Percentiles rank a stretch among this genome's conserved stretches.
phyloP scores from a whole-genome alignment of 2,113 vertebrate genomes.

The Gobio gobio region DNA sequence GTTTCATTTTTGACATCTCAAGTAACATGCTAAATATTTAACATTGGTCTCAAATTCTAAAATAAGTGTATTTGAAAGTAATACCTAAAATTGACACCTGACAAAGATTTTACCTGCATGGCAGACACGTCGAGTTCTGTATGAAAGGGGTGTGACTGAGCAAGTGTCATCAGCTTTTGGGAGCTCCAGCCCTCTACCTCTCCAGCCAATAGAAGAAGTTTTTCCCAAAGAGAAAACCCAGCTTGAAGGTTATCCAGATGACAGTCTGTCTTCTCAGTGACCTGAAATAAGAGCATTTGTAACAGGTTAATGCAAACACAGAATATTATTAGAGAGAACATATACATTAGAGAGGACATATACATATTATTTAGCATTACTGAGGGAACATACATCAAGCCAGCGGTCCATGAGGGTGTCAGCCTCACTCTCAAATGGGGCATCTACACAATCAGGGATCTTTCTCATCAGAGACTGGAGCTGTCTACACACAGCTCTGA shows the following conservation, averaged over 20 bases:
- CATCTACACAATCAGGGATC: slow-evolving; percentile 79
- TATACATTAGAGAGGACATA: neutral
- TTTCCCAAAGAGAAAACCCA: slow-evolving; percentile 86
- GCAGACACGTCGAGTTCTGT: slow-evolving; percentile 73
- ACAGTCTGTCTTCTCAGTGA: slow-evolving; percentile 87
- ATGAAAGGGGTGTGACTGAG: slow-evolving; percentile 67
- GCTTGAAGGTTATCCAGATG: slow-evolving; percentile 81
- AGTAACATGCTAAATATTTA: neutral
- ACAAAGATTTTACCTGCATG: slow-evolving; percentile 77
- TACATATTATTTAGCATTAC: neutral
- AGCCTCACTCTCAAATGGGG: slow-evolving; percentile 85
- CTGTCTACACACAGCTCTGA: slow-evolving; percentile 86
- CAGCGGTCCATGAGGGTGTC: slow-evolving; percentile 89
- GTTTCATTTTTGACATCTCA: neutral
- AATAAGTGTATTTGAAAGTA: neutral
- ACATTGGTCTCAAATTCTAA: neutral
- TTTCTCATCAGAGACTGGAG: slow-evolving; percentile 86
- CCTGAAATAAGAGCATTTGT: slow-evolving; percentile 66
- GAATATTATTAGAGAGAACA: neutral
- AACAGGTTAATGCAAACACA: neutral
- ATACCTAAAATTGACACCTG: neutral
- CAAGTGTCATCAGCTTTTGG: slow-evolving; percentile 66
- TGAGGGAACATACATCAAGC: slow-evolving; percentile 85
- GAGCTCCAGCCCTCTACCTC: slow-evolving; percentile 78
- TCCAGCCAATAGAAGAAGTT: slow-evolving; percentile 77